Base-by-base conservation (phyloP, 2,888 invertebrate species). In the Mechanitis messenoides region DNA sequence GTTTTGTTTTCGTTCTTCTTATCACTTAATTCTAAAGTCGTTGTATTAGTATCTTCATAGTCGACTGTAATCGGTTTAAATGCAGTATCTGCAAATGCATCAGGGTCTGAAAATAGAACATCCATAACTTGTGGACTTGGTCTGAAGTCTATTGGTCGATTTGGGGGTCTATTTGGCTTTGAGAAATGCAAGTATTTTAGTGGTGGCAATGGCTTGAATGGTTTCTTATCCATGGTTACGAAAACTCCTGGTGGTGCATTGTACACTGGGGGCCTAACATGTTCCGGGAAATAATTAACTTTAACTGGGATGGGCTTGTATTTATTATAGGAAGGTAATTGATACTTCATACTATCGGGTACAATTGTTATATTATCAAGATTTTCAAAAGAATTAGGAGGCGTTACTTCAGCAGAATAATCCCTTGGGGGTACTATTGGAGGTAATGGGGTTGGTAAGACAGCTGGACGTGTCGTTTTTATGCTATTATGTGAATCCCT, bases 241-340 rank as follows among this genome's bases (percentile, higher is more conserved):
- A 90, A 89, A 3, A 90, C 84, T 42, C 90, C 90, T 0, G 89
- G 90, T 0, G 89, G 90, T 11, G 90, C 87, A 68, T 84, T 89
- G 66, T 84, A 89, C 11, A 90, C 77, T 3, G 89, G 89, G 3
- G 88, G 87, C 63, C 90, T 78, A 47, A 88, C 77, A 55, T 83
- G 81, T 11, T 88, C 87, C 2, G 80, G 72, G 63, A 83, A 79
- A 64, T 86, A 84, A 64, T 74, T 84, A 1, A 79, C 68, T 72
- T 85, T 88, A 55, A 74, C 70, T 45, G 79, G 74, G 6, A 74
- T 64, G 46, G 77, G 72, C 60, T 71, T 71, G 38, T 65, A 60
- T 68, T 78, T 83, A 35, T 70, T 74, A 55, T 80, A 75, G 6
- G 9, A 42, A 20, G 70, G 72, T 70, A 79, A 83, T 58, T 78